Evolutionary conservation across 2,113 vertebrate genomes (phyloP).

Genomic region (Syngnathus scovelli): DNA sequence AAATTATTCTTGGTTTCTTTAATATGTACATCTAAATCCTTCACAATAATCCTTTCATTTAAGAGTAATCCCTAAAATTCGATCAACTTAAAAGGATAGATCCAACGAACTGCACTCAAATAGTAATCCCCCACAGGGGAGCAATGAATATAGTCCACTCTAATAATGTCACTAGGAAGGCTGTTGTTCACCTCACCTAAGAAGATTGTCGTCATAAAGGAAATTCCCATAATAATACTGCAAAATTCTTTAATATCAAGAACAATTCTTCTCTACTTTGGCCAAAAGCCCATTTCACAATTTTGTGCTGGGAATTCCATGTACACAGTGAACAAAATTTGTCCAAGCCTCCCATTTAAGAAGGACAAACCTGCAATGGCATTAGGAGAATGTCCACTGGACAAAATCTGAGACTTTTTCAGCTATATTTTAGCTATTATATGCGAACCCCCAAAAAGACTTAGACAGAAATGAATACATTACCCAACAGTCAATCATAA

Average conservation of each 20-base stretch:
- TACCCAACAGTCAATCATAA: too few species aligned
- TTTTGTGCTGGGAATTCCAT: neutral
- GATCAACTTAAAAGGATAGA: conserved; percentile 6
- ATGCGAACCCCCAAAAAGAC: too few species aligned
- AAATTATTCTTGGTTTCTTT: neutral
- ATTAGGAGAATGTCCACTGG: too few species aligned
- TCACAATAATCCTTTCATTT: conserved; percentile 1
- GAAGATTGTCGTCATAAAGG: neutral
- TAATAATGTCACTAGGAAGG: neutral
- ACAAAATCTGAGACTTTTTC: too few species aligned
- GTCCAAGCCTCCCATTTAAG: too few species aligned
- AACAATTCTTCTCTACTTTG: neutral
- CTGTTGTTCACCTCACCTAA: neutral
- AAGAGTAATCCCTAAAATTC: conserved; percentile 1
- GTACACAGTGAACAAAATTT: neutral
- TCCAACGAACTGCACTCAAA: conserved; percentile 6
- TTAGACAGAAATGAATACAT: too few species aligned
- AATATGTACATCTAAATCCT: neutral
- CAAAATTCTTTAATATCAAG: neutral
- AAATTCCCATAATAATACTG: neutral
- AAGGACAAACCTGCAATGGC: too few species aligned
- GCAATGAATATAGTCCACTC: neutral
- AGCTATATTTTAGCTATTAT: too few species aligned
- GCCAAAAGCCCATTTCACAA: neutral
- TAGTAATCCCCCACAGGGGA: neutral